Evolutionary conservation across 2,888 invertebrate genomes (phyloP).

Genomic region (Saturnia japonica): DNA sequence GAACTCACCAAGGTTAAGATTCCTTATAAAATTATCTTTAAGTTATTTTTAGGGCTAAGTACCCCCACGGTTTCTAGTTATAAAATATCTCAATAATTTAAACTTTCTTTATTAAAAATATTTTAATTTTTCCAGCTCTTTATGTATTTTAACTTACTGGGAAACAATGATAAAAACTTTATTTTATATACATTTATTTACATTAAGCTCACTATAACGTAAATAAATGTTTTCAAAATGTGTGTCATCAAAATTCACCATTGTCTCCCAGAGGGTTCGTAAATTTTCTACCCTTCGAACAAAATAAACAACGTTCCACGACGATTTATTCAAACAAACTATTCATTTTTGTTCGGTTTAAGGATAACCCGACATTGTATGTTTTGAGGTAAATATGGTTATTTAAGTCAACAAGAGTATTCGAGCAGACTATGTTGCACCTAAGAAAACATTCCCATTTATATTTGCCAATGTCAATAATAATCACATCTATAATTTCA

Average conservation of each 20-base stretch:
- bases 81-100: not conserved
- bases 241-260: constrained; percentile 13
- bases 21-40: not conserved
- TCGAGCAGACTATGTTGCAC: not conserved
- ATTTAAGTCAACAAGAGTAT: constrained; percentile 4
- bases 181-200: not conserved
- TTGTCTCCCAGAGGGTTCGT: constrained; percentile 31
- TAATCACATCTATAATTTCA: not conserved
- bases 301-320: constrained; percentile 33
- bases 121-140: not conserved
- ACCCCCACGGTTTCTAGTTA: not conserved
- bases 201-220: not conserved
- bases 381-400: not conserved
- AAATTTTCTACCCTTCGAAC: constrained; percentile 50
- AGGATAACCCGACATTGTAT: not conserved
- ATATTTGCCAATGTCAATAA: not conserved
- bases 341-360: constrained; percentile 18
- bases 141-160: not conserved
- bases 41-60: too few relatives aligned
- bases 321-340: constrained; percentile 33
- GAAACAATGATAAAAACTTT: not conserved
- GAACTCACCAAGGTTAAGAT: not conserved
- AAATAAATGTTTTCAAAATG: not conserved
- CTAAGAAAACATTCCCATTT: not conserved
- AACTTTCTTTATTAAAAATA: not conserved